phyloP scores from a whole-genome alignment of 2,888 invertebrate genomes.

The Clitarchus hookeri region DNA sequence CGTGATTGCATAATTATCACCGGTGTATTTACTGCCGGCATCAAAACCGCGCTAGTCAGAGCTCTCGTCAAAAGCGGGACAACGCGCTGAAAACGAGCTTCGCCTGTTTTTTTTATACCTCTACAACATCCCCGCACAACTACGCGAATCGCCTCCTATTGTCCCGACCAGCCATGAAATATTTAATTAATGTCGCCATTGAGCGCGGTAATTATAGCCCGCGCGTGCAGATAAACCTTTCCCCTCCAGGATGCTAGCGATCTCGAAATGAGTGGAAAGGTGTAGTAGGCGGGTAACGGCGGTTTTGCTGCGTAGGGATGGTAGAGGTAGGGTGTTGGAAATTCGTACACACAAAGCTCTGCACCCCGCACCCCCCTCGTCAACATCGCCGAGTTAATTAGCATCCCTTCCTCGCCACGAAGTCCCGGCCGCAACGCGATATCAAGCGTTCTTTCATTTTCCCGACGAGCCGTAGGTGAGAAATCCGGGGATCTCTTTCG shows the following conservation, averaged over 20 bases:
- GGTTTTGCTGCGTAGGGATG: too few species aligned
- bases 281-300: too few species aligned
- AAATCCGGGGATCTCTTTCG: too few species aligned
- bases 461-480: too few species aligned
- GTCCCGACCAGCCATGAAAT: neutral
- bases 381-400: neutral
- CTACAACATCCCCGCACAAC: too few species aligned
- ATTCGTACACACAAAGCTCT: neutral
- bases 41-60: neutral
- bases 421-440: neutral
- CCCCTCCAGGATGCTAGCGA: neutral
- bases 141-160: neutral
- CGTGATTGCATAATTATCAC: neutral
- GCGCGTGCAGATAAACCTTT: neutral
- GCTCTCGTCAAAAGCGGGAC: too few species aligned
- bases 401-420: neutral
- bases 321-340: neutral
- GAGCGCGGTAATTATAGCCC: neutral
- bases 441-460: too few species aligned
- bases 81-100: neutral
- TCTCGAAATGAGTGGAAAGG: too few species aligned
- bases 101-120: too few species aligned
- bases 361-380: neutral
- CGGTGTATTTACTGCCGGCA: neutral
- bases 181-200: slow-evolving; percentile 7